These are phyloP conservation scores for Syngnathoides biaculeatus DNA, from an alignment of 2,113 vertebrate species.

Conservation along the genomic window DNA sequence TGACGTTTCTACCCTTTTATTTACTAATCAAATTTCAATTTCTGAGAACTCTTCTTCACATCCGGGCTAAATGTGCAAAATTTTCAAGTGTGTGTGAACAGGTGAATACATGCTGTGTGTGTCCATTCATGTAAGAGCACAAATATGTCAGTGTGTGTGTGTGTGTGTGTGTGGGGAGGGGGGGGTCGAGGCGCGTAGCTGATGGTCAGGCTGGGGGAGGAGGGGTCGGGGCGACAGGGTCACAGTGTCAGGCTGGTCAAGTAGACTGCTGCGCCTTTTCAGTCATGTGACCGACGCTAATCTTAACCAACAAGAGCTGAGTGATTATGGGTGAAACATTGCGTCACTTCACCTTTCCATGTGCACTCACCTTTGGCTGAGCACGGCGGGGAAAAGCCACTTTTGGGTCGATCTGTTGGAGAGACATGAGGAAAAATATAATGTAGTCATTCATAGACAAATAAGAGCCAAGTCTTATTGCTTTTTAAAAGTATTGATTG, in stretches of 20 bases:
- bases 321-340: conserved; percentile 45
- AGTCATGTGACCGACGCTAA: conserved; percentile 45
- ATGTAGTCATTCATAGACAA: neutral
- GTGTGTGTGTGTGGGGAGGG: conserved; percentile 9
- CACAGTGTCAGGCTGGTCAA: conserved; percentile 49
- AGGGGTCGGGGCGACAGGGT: conserved; percentile 33
- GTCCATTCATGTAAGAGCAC: neutral
- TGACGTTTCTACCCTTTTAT: neutral
- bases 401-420: conserved; percentile 89
- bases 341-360: conserved; percentile 49
- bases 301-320: conserved; percentile 42
- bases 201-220: conserved; percentile 9
- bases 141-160: conserved; percentile 16
- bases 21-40: neutral
- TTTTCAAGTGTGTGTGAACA: conserved; percentile 1
- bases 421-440: conserved; percentile 19
- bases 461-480: neutral
- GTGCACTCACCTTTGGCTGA: conserved; percentile 87
- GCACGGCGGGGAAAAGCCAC: conserved; percentile 93
- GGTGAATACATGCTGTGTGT: conserved; percentile 1
- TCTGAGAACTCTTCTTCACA: conserved; percentile 23
- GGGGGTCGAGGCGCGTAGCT: conserved; percentile 6
- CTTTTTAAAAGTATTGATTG: neutral
- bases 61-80: conserved; percentile 9
- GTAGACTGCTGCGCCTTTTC: conserved; percentile 42